These are phyloP conservation scores for Chrysemys picta DNA, from an alignment of 2,113 vertebrate species.

Conservation along the genomic window DNA sequence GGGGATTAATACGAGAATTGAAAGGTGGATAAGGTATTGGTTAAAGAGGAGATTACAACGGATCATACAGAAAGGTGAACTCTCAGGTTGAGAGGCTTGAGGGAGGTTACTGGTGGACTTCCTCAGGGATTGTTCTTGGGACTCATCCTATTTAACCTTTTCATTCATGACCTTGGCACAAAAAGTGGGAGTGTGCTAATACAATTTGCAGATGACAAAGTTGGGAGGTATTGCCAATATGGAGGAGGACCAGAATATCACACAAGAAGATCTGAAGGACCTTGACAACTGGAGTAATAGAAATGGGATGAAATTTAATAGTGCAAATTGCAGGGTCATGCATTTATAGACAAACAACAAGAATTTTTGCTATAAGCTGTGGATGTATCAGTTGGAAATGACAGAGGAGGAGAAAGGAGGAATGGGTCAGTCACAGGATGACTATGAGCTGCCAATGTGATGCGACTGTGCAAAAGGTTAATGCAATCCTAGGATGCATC, in stretches of 20 bases:
- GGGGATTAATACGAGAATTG: background rate
- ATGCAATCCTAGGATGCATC: background rate
- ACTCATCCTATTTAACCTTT: background rate
- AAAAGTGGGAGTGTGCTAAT: background rate
- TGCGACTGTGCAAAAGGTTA: background rate
- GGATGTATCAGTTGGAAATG: background rate
- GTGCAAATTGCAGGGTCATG: no score
- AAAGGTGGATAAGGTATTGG: background rate
- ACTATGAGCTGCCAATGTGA: background rate
- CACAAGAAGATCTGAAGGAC: no score
- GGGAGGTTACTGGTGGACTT: background rate
- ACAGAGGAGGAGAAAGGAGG: background rate
- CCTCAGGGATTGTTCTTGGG: background rate
- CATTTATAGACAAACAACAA: background rate
- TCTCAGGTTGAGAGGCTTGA: background rate
- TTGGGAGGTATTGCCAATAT: no score
- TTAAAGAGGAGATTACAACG: background rate
- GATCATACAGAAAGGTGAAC: background rate
- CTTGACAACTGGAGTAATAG: no score
- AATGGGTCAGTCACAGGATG: background rate
- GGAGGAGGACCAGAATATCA: no score
- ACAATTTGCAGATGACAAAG: background rate
- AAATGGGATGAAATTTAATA: no score
- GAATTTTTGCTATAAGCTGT: background rate
- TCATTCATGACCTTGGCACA: no score